Conservation (phyloP, 1,140 invertebrate genomes). For the Drosophila arizonae region DNA sequence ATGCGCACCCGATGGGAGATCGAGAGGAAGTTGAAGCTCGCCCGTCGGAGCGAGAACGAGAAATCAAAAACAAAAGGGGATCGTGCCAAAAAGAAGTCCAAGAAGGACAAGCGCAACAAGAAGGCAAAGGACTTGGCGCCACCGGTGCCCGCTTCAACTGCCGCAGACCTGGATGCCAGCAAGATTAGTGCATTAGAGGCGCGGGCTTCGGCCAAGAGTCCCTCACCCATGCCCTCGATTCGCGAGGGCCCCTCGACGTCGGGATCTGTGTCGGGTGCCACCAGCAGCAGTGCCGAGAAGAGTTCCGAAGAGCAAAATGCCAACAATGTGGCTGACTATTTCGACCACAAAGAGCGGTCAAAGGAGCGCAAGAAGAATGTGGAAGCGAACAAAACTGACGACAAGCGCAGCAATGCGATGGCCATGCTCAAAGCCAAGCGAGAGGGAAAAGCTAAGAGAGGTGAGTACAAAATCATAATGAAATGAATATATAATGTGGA, state of each 20-base stretch:
- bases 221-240: constrained; percentile 34
- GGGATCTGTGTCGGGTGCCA: constrained; percentile 2
- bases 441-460: constrained; percentile 87
- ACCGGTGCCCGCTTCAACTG: constrained; percentile 68
- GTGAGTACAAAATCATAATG: constrained; percentile 44
- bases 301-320: constrained; percentile 38
- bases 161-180: constrained; percentile 54
- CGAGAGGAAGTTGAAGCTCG: constrained; percentile 95
- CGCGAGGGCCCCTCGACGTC: constrained; percentile 57
- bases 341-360: constrained; percentile 82
- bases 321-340: constrained; percentile 65
- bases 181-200: constrained; percentile 14
- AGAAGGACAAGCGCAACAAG: constrained; percentile 80
- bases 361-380: constrained; percentile 96
- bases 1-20: constrained; percentile 98
- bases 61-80: constrained; percentile 85
- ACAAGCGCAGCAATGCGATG: constrained; percentile 96
- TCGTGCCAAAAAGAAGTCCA: constrained; percentile 85
- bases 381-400: constrained; percentile 91
- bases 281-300: constrained; percentile 37
- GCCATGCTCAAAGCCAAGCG: constrained; percentile 93
- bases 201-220: constrained; percentile 33
- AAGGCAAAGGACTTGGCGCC: constrained; percentile 68
- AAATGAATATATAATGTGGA: background rate
- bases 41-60: constrained; percentile 89